phyloP scores from a whole-genome alignment of 2,888 invertebrate genomes.

The Tipula vernalis region DNA sequence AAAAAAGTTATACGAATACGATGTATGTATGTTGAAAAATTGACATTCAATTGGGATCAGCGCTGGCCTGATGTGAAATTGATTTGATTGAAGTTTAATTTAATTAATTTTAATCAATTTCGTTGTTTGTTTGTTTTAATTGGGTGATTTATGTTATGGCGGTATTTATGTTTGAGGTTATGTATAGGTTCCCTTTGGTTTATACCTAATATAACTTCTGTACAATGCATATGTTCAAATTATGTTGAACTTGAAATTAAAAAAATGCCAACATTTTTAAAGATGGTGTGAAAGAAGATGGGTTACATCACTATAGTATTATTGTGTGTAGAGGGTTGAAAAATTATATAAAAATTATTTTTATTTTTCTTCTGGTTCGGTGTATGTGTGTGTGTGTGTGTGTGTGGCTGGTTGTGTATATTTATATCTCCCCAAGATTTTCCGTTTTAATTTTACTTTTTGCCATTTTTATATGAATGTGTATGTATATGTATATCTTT shows the following conservation, averaged over 20 bases:
- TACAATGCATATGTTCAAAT: neutral
- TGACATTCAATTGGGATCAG: neutral
- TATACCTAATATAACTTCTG: neutral
- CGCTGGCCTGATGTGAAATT: neutral
- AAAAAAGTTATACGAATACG: neutral
- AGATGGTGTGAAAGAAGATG: neutral
- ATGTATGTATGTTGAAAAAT: neutral
- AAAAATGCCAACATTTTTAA: neutral
- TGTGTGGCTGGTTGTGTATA: neutral
- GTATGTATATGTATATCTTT: neutral
- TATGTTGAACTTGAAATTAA: neutral
- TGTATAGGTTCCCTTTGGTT: neutral
- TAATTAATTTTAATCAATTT: neutral
- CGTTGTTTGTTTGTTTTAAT: neutral
- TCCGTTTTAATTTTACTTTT: neutral
- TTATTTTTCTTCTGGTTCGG: neutral
- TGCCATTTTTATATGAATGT: neutral
- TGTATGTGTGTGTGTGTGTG: neutral
- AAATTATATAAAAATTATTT: neutral
- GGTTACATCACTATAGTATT: neutral
- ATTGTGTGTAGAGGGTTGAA: neutral
- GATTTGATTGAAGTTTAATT: neutral
- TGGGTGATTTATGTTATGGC: slow-evolving; percentile 4
- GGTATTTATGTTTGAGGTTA: neutral
- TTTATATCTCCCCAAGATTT: neutral